Base-by-base conservation (phyloP, 2,113 vertebrate species). In the Etia nguti region DNA sequence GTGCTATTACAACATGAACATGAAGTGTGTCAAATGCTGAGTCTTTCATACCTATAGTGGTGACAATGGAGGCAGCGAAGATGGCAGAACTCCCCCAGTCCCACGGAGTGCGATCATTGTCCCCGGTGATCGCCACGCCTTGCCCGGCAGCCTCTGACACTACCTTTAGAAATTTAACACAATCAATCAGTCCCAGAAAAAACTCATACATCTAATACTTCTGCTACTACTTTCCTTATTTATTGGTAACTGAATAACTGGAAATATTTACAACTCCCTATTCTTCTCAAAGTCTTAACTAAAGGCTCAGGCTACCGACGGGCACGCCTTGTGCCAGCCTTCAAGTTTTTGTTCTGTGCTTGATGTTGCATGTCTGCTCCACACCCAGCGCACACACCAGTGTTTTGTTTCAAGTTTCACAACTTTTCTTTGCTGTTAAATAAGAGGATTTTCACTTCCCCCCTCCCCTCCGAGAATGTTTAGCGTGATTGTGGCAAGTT, bases 31-130 rank as follows among this genome's bases (percentile, higher is more conserved):
- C 20, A 34, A 15, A 60, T 18, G 41, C 3, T 41, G 41, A 22
- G 12, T 11, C 12, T 12, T 24, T 36, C 15, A 31, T 20, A 98
- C 99, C 99, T 1, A 99, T 99, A 18, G 99, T 99, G 70, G 99
- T 99, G 90, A 99, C 98, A 79, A 99, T 98, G 0, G 98, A 98
- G 88, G 98, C 97, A 84, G 99, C 97, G 86, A 99, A 99, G 88
- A 99, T 97, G 86, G 99, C 97, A 1, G 99, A 98, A 1, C 99
- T 99, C 2, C 94, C 94, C 99, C 99, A 99, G 79, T 98, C 97
- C 99, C 99, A 99, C 70, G 97, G 96, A 92, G 97, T 97, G 88
- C 97, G 97, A 12, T 96, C 95, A 16, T 95, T 96, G 59, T 98
- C 97, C n/a, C 97, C 98, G 0, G 96, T 97, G 90, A 99, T 97